Evolutionary conservation across 37 sponge, comb jelly and placozoan species (phyloP), one percentile per base, ranked within the genome.

Genomic region (Cliona cf. orientalis): DNA sequence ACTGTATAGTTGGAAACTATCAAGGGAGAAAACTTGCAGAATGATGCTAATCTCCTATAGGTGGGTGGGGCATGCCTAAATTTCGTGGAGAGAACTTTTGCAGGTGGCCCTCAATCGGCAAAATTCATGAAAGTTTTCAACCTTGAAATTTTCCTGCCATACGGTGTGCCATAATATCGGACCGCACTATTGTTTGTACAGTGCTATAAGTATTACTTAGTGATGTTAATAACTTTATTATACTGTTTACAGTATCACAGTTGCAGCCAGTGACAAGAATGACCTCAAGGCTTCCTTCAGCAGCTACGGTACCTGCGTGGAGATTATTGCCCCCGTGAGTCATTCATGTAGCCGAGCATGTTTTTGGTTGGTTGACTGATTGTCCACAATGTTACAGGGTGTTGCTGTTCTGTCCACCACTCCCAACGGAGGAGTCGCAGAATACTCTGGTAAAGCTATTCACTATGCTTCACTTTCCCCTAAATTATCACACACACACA

Each of bases 271-370:
- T 71, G 90, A 90, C 44, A 69, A 5, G 12, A 57, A 69, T 32
- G 86, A 90, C 41, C n/a, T 69, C 25, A 43, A 76, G 29, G 82
- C 81, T 3, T 80, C 22, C 40, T 92, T 88, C 74, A 85, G 86
- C n/a, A 93, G 78, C 83, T 93, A 74, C 53, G 94, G 94, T 25
- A 73, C 41, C 28, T 93, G 94, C 58, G 86, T 81, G 31, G 83
- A 93, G 33, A 81, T 93, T 53, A 61, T 85, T 72, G 94, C 69
- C 2, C 94, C 94, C n/a, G 94, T 91, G 58, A 86, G 91, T 40
- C 34, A 67, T 7, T 67, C n/a, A 35, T 56, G 11, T 67, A 79
- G 6, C 6, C 17, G 6, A 41, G 44, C 35, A 64, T 34, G 5
- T 5, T 19, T 21, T 22, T 9, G 35, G 5, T 4, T 57, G 17